Evolutionary conservation across 2,888 invertebrate species (phyloP).

Genomic region (Adelphocoris suturalis): DNA sequence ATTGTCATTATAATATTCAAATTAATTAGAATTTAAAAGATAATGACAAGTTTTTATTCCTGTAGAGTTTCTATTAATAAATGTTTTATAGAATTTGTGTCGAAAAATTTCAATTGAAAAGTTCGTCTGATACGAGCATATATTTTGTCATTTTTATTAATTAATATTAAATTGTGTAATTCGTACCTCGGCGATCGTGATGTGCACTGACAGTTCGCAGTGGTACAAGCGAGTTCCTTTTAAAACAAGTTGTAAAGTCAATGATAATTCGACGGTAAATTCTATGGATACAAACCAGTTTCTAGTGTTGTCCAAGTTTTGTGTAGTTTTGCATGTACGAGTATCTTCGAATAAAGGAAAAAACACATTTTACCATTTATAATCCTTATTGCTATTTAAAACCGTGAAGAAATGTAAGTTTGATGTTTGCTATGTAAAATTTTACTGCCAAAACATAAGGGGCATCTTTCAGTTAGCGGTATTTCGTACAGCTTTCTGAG

Average conservation of each 20-base stretch:
- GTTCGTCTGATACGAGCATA: conserved; percentile 28
- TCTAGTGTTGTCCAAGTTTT: conserved; percentile 14
- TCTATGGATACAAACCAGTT: conserved; percentile 29
- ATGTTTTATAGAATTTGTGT: conserved; percentile 42
- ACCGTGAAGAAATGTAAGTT: neutral
- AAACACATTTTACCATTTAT: neutral
- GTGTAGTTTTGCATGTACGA: conserved; percentile 51
- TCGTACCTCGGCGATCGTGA: conserved; percentile 23
- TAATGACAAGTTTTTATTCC: conserved; percentile 2
- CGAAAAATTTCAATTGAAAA: conserved; percentile 30
- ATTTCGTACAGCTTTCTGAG: neutral
- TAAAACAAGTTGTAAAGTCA: conserved; percentile 17
- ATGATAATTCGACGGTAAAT: conserved; percentile 26
- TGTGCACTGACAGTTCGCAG: conserved; percentile 11
- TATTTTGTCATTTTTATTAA: conserved; percentile 22
- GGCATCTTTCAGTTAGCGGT: neutral
- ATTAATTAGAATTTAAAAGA: conserved; percentile 6
- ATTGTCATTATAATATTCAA: conserved; percentile 1
- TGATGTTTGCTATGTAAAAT: neutral
- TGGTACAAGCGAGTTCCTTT: conserved; percentile 28
- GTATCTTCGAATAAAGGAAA: conserved; percentile 6
- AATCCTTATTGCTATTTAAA: conserved; percentile 1
- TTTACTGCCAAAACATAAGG: neutral
- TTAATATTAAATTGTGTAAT: conserved; percentile 6
- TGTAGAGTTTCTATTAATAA: conserved; percentile 47